Evolutionary conservation across 2,888 invertebrate species (phyloP), one percentile per base, ranked within the genome.

Genomic region (Ennomos quercinarius): DNA sequence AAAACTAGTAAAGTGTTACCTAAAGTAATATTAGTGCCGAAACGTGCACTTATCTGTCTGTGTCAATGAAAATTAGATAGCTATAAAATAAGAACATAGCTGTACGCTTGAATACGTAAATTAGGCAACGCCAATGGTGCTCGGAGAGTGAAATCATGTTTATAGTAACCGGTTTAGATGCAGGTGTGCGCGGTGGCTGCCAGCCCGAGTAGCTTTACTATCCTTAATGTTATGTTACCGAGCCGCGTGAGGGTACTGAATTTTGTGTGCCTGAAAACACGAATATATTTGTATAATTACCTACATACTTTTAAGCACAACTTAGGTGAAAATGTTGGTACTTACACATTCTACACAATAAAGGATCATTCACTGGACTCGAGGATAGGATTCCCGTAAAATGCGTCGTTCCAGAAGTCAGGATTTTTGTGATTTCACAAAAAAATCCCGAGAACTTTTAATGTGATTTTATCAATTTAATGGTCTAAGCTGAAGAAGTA

Each of bases 141-240:
- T 71, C 75, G 80, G 84, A 87, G 87, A 90, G 90, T 87, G 88
- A 90, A 91, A 91, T 87, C 87, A 81, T 88, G 88, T 90, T 87
- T 80, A 70, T 74, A 69, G 71, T 75, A 90, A 61, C 91, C 88
- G 84, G 91, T 91, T 88, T 77, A 59, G 73, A 78, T 86, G 89
- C 91, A 91, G 91, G 91, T 91, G 91, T 85, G 66, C 62, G 54
- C 60, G 47, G 39, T 47, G 47, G 42, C 47, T 47, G 47, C 39
- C 48, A 35, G 37, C 53, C 36, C 57, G 35, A 34, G 42, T 43
- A 52, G 41, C 35, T 50, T 53, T 54, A 48, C 53, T 48, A 52
- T 52, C 38, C 43, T 41, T 58, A 12, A 46, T 42, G 35, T 45
- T 45, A 57, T 45, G 17, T 41, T 46, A 34, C 40, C 46, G n/a